These are phyloP conservation scores for Lepetodrilus schrolli DNA, from an alignment of 2,888 invertebrate species.

Conservation along the genomic window DNA sequence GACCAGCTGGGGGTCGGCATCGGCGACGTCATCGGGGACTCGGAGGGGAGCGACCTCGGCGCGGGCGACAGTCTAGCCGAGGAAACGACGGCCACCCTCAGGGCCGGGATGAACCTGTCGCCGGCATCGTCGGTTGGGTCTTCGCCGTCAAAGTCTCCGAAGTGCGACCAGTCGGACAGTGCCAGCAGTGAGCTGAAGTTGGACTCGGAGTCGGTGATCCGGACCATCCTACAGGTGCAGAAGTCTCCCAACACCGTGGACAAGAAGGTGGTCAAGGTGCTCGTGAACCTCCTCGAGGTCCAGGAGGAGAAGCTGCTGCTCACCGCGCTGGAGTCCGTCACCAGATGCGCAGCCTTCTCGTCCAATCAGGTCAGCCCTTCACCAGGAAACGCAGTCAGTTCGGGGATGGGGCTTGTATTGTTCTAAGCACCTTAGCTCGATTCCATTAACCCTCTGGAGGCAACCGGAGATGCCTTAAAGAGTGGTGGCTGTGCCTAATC, in stretches of 20 bases:
- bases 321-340: conserved; percentile 77
- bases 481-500: too few relatives aligned
- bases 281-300: conserved; percentile 75
- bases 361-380: conserved; percentile 77
- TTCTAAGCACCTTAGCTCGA: too few relatives aligned
- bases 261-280: conserved; percentile 49
- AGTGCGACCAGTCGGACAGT: neutral
- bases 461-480: too few relatives aligned
- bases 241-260: conserved; percentile 50
- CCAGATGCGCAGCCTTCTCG: conserved; percentile 78
- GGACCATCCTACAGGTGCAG: conserved; percentile 55
- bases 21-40: neutral
- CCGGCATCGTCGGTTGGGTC: neutral
- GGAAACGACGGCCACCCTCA: neutral
- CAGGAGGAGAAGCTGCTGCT: conserved; percentile 77
- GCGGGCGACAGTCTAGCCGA: conserved; percentile 6
- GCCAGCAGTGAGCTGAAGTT: neutral
- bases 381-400: too few relatives aligned
- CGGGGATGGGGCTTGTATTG: too few relatives aligned
- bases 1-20: neutral
- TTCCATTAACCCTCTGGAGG: too few relatives aligned
- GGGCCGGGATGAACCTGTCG: neutral
- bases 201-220: conserved; percentile 48
- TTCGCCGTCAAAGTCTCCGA: neutral
- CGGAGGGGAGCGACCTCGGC: neutral